phyloP scores from a whole-genome alignment of 2,888 invertebrate genomes.

The Pollenia labialis region DNA sequence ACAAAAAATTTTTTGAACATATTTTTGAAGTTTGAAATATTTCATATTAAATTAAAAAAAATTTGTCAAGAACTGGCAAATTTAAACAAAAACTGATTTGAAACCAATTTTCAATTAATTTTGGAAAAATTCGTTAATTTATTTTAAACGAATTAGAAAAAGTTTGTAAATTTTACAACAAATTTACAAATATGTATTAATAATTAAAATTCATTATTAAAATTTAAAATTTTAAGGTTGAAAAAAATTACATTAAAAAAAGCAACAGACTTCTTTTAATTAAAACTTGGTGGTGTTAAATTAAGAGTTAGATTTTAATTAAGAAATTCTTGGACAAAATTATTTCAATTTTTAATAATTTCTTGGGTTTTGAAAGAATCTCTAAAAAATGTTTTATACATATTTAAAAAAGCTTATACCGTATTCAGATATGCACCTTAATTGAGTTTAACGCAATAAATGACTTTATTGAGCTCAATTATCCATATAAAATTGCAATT shows the following conservation, averaged over 20 bases:
- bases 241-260: constrained; percentile 1
- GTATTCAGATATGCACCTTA: too few species aligned
- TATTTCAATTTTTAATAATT: too few species aligned
- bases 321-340: too few species aligned
- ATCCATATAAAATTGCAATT: too few species aligned
- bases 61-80: constrained; percentile 5
- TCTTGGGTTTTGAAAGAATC: too few species aligned
- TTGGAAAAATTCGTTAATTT: not conserved
- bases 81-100: constrained; percentile 13
- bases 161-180: constrained; percentile 60
- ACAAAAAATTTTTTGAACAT: too few species aligned
- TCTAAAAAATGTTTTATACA: too few species aligned
- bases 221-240: not conserved
- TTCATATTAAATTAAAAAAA: not conserved
- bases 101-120: not conserved
- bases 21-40: too few species aligned
- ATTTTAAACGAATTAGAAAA: not conserved
- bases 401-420: too few species aligned
- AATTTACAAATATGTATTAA: constrained; percentile 47
- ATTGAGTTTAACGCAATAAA: too few species aligned
- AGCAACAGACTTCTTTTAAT: not conserved
- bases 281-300: not conserved
- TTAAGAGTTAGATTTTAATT: too few species aligned
- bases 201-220: constrained; percentile 9
- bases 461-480: too few species aligned